phyloP scores from a whole-genome alignment of 2,113 vertebrate genomes.

The Gobio gobio region DNA sequence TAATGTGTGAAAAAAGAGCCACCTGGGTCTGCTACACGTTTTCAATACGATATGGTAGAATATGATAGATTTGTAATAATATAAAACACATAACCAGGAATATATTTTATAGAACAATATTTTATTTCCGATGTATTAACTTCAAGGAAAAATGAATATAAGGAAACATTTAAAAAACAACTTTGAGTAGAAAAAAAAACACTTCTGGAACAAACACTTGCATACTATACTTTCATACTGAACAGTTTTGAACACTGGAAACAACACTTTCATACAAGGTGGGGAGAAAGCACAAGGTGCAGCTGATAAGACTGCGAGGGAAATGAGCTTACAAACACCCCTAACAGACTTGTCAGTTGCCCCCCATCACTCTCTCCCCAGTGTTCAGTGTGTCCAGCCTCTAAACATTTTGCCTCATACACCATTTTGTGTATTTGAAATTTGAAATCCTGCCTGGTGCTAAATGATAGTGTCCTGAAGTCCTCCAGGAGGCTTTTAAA shows the following conservation, averaged over 20 bases:
- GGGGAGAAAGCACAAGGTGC: neutral
- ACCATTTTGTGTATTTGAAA: neutral
- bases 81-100: neutral
- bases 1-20: too few species aligned
- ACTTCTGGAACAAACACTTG: neutral
- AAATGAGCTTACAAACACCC: neutral
- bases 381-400: neutral
- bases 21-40: too few species aligned
- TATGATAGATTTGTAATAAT: neutral
- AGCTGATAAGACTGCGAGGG: constrained; percentile 9
- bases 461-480: neutral
- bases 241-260: too few species aligned
- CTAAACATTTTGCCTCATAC: neutral
- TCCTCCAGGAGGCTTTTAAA: constrained; percentile 5
- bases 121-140: neutral
- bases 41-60: too few species aligned
- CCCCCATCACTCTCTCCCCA: neutral
- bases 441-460: neutral
- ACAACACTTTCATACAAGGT: too few species aligned
- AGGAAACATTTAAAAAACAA: neutral
- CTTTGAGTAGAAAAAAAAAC: neutral
- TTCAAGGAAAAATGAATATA: too few species aligned
- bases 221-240: neutral
- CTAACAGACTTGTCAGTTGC: constrained; percentile 10
- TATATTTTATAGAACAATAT: neutral